Conservation (phyloP, 2,113 vertebrate species). For the Piprites chloris region DNA sequence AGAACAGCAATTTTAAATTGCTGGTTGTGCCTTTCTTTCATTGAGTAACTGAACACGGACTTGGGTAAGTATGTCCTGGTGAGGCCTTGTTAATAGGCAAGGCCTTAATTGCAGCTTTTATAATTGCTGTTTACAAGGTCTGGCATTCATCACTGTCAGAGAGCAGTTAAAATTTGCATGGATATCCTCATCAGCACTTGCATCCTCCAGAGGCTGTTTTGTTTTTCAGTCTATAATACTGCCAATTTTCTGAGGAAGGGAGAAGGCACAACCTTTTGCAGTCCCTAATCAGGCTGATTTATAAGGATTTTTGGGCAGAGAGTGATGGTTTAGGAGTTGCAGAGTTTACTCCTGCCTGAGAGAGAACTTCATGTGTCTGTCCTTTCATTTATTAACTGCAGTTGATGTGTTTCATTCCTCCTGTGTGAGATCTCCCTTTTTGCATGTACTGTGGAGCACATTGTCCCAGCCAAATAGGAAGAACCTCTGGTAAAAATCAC, state of each 20-base stretch:
- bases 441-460: not conserved
- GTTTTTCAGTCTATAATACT: fast-evolving
- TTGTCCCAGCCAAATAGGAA: not conserved
- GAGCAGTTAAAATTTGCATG: not conserved
- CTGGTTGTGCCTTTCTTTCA: not conserved
- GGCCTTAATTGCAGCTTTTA: not conserved
- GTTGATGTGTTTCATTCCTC: not conserved
- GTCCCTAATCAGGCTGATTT: not conserved
- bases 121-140: slow-evolving; percentile 42
- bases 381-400: not conserved
- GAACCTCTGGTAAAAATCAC: not conserved
- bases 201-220: not conserved
- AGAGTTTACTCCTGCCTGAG: not conserved
- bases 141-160: not conserved
- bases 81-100: not conserved
- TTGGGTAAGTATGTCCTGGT: not conserved
- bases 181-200: not conserved
- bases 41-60: not conserved
- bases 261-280: not conserved
- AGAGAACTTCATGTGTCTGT: not conserved
- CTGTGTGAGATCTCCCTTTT: not conserved
- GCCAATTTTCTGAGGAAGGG: not conserved
- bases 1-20: not conserved
- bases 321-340: not conserved
- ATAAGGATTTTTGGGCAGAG: not conserved